Evolutionary conservation across 1,140 invertebrate genomes (phyloP), one percentile per base, ranked within the genome.

Genomic region (Magallana gigas): DNA sequence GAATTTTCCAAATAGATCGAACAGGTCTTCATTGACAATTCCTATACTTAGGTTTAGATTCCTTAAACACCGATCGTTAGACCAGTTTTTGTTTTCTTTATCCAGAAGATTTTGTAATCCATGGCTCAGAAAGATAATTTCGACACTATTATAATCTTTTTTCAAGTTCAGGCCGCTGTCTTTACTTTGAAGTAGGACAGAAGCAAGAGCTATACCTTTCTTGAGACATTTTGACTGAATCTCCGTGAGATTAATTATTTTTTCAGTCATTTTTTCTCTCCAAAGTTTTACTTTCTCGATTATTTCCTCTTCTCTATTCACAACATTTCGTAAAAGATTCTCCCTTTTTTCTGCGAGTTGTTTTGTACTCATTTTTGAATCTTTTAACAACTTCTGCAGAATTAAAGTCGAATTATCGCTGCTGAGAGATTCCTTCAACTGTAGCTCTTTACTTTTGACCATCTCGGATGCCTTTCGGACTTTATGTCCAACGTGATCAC

Each of bases 401-500:
- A 71, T 5, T 23, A 11, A 29, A 9, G 9, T 71, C 1, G 80
- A 56, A 7, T 82, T 82, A 18, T n/a, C 12, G n/a, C 11, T 82
- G 48, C 57, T 58, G n/a, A 82, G 57, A 82, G n/a, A 14, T 56
- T 57, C 80, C 80, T 57, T n/a, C n/a, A 82, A 16, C 29, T 57
- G n/a, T 23, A 9, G 14, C 80, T 82, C 14, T 12, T 82, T 36
- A 57, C 6, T 3, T 57, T 56, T 0, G 6, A 58, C 48, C 14
- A 82, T n/a, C 8, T 82, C 36, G 7, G 80, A 56, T 3, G 57
- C 18, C 1, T 82, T 18, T 18, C 48, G n/a, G 1, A 82, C 36
- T n/a, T 58, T 48, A 58, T 82, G 80, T 56, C 80, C 80, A 16
- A 5, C n/a, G 80, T 82, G 80, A 82, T 18, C 57, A 16, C 11